Evolutionary conservation across 2,888 invertebrate species (phyloP).

Genomic region (Harmothoe impar): DNA sequence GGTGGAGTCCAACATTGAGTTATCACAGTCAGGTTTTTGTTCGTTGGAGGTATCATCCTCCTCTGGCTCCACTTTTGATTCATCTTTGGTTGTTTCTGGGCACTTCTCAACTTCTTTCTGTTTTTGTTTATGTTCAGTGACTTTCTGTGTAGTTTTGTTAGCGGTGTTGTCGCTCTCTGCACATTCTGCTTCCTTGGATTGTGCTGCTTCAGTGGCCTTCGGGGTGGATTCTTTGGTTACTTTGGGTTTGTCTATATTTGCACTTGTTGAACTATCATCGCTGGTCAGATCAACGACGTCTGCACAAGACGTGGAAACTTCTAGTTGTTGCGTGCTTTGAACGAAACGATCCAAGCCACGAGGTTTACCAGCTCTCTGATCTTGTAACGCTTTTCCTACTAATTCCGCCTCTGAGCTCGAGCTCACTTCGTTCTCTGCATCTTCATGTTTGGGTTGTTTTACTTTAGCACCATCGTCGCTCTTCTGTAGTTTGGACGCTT

Average conservation of each 20-base stretch:
- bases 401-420: constrained; percentile 68
- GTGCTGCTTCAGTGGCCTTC: too few species aligned
- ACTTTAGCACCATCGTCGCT: constrained; percentile 39
- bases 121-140: neutral
- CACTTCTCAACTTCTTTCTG: neutral
- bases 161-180: neutral
- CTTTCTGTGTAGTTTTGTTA: too few species aligned
- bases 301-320: constrained; percentile 75
- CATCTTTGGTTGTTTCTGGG: neutral
- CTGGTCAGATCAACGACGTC: constrained; percentile 74
- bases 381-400: neutral
- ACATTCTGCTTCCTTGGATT: neutral
- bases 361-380: neutral
- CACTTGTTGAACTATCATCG: neutral
- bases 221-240: neutral
- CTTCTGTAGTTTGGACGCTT: constrained; percentile 67
- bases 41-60: too few species aligned
- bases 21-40: constrained; percentile 44
- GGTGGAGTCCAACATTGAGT: constrained; percentile 31
- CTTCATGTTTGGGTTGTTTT: neutral
- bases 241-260: neutral
- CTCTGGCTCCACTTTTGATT: neutral
- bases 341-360: constrained; percentile 74
- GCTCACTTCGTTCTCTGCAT: constrained; percentile 70
- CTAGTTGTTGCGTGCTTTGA: constrained; percentile 70